Conservation (phyloP, 2,797 vertebrate species). For the Ptychobarbus kaznakovi region DNA sequence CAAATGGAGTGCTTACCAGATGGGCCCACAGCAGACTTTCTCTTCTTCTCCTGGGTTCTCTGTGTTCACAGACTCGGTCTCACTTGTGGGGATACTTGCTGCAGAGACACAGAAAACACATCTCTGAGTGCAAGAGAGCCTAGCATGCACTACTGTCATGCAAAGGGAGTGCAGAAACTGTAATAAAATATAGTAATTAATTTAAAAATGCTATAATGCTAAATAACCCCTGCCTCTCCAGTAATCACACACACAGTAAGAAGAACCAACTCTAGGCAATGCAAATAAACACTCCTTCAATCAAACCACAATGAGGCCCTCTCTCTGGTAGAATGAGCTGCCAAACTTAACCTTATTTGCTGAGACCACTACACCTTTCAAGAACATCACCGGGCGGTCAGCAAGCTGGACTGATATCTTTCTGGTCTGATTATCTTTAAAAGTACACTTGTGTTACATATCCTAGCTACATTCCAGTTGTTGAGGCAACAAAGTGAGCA, state of each 20-base stretch:
- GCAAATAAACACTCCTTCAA: neutral
- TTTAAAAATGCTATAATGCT: neutral
- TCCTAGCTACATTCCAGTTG: neutral
- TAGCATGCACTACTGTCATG: neutral
- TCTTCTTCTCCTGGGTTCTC: conserved; percentile 89
- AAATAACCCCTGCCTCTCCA: neutral
- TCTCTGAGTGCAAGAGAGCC: neutral
- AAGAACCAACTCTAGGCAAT: neutral
- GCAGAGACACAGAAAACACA: conserved; percentile 62
- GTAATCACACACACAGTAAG: neutral
- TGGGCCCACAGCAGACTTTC: conserved; percentile 83
- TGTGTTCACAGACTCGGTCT: conserved; percentile 93
- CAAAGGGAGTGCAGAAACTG: neutral
- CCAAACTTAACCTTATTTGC: neutral
- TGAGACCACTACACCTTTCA: neutral
- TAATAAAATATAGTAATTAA: neutral
- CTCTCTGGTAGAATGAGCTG: neutral
- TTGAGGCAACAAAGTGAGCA: no score
- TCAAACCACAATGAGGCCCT: neutral
- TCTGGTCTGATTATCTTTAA: neutral
- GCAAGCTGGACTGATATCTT: neutral
- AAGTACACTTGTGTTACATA: neutral
- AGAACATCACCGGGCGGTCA: neutral
- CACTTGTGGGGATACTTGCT: conserved; percentile 94
- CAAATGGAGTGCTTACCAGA: conserved; percentile 83